Base-by-base conservation (phyloP, 2,888 invertebrate species). In the Thera britannica region DNA sequence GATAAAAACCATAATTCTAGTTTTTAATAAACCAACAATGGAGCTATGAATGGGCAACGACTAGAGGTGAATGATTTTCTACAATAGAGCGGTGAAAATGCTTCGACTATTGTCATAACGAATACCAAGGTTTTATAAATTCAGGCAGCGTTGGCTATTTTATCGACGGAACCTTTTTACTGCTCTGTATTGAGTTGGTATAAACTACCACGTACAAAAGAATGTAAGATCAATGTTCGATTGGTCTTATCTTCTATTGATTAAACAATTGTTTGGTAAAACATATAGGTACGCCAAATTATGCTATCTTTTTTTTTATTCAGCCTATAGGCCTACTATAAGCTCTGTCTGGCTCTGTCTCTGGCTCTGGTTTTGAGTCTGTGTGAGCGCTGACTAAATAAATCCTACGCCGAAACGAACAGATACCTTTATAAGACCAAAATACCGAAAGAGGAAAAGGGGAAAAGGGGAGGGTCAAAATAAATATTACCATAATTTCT, bases 41-140 rank as follows among this genome's bases (percentile, higher is more conserved):
- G 61, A 52, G 56, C 58, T 48, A 57, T 52, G 52, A 64, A 68
- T 73, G 69, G 58, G 46, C 48, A 56, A 71, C 70, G 51, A 66
- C 51, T 34, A 64, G 59, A 74, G 73, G 72, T 74, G 72, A 72
- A 68, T 55, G 72, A 51, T 63, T 71, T 55, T 57, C 52, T 54
- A 72, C 73, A 74, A 72, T 70, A 44, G 70, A 63, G 35, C 35
- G 62, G 67, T 63, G 72, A 69, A 74, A 74, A 74, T 70, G 70
- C 68, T 72, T 70, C 60, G 67, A 44, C 36, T n/a, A 67, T 67
- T 67, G 67, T 67, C 62, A 58, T 58, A 63, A 2, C 54, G 62
- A 62, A 52, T 66, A 58, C 67, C 59, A 35, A 48, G 51, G 62
- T 67, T 62, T 62, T 63, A 62, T 67, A 49, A 59, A 63, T 63